Percentiles rank a stretch among this genome's conserved stretches.
These are phyloP conservation scores for Boulengeromyrus knoepffleri DNA, from an alignment of 2,113 vertebrate species.

Conservation along the genomic window DNA sequence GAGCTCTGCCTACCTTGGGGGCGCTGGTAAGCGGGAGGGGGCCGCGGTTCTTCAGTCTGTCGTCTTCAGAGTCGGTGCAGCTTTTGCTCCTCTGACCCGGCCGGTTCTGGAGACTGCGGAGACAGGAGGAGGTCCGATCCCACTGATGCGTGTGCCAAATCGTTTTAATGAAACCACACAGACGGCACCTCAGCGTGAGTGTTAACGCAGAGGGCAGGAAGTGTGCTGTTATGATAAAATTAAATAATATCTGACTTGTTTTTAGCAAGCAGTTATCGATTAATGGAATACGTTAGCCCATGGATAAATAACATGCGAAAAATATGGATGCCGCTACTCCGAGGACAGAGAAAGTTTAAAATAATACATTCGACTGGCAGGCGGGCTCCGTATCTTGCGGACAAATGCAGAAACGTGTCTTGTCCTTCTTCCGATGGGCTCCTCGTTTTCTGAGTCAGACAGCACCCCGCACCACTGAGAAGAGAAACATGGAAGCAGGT, in stretches of 20 bases:
- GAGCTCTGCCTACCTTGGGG: conserved; percentile 40
- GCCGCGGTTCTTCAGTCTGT: conserved; percentile 59
- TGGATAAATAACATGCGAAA: neutral
- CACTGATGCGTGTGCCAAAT: neutral
- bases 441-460: conserved; percentile 93
- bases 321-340: neutral
- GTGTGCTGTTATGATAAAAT: neutral
- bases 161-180: neutral
- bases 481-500: neutral
- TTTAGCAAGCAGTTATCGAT: neutral
- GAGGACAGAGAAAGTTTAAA: neutral
- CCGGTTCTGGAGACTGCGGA: conserved; percentile 60
- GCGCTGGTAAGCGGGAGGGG: conserved; percentile 27
- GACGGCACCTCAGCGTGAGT: neutral
- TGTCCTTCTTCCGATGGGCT: conserved; percentile 73
- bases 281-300: neutral
- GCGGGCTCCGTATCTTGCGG: conserved; percentile 63
- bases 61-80: conserved; percentile 76
- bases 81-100: conserved; percentile 77
- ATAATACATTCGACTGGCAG: conserved; percentile 35
- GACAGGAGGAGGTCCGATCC: conserved; percentile 14
- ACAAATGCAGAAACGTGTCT: conserved; percentile 79
- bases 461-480: conserved; percentile 49
- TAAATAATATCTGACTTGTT: neutral
- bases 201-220: neutral